Base-by-base conservation (phyloP, 1,140 invertebrate genomes). In the Callitettix versicolor region DNA sequence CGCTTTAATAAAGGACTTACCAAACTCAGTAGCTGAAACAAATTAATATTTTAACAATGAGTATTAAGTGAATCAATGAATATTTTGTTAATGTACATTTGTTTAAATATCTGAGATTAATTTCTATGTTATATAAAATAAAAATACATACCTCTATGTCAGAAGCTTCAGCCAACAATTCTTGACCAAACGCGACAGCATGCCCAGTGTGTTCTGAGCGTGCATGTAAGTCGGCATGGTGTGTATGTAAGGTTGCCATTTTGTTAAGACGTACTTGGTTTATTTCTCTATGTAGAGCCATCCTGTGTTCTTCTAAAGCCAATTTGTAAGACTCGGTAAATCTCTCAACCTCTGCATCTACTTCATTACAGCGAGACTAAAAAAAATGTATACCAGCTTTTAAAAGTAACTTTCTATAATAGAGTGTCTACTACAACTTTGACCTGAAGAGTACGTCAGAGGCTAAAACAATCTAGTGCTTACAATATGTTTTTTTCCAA, bases 11-110 rank as follows among this genome's bases (percentile, higher is more conserved):
- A 73, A 2, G 78, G 74, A 20, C 72, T 74, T 52, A 78, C 75
- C 56, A 85, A 74, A 21, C 76, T 80, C 0, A 87, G 67, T 38
- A 86, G 71, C 69, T 86, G 81, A 40, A 55, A 42, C 76, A 44
- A 40, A 20, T 12, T 2, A 52, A 41, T 40, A 40, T 30, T 17
- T 30, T 33, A 50, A 50, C 33, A 33, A 9, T 50, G 7, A 7
- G n/a, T n/a, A 36, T n/a, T 36, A 9, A n/a, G 34, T 14, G 3
- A 56, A 43, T 12, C 4, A 21, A 22, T 15, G 20, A 21, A 53
- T 52, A 41, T 9, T n/a, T 18, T 22, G 9, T n/a, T 46, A 15
- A 41, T 6, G 46, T 53, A 17, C 14, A 24, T 20, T 17, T 9
- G 30, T 46, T 42, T 55, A 30, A 4, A 14, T 3, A 41, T 5